Conservation (phyloP, 2,888 invertebrate genomes). For the Erebia epiphron region DNA sequence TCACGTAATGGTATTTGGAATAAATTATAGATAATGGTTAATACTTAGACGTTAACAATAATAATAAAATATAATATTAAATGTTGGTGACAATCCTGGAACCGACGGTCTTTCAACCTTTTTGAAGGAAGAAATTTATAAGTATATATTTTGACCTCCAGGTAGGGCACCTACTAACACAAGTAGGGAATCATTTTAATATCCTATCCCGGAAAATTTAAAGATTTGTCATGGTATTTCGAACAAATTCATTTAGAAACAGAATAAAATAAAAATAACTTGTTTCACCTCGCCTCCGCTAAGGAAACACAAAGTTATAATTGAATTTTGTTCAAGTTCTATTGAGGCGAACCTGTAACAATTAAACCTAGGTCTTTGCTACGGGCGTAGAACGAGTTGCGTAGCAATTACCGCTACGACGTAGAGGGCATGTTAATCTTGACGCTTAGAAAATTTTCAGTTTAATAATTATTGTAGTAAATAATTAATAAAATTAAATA, state of each 20-base stretch:
- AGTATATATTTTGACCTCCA: too few species aligned
- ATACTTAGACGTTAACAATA: too few species aligned
- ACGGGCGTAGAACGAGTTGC: slow-evolving; percentile 65
- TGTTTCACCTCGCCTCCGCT: not conserved
- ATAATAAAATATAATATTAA: too few species aligned
- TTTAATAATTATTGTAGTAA: not conserved
- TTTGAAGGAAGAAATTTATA: too few species aligned
- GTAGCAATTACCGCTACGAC: slow-evolving; percentile 79
- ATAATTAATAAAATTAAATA: not conserved
- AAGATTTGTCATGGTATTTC: too few species aligned
- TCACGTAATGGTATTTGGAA: too few species aligned
- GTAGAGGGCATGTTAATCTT: slow-evolving; percentile 47
- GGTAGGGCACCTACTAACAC: too few species aligned
- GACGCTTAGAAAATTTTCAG: slow-evolving; percentile 9
- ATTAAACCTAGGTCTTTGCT: slow-evolving; percentile 75
- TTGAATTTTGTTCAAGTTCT: slow-evolving; percentile 29
- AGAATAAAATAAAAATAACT: not conserved
- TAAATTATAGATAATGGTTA: not conserved
- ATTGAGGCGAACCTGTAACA: slow-evolving; percentile 53
- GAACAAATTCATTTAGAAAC: too few species aligned
- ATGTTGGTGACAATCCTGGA: too few species aligned
- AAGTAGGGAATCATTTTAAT: too few species aligned
- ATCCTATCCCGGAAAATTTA: too few species aligned
- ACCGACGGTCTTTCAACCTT: too few species aligned
- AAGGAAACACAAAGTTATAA: slow-evolving; percentile 22